Evolutionary conservation across 2,113 vertebrate genomes (phyloP).

Genomic region (Chunga burmeisteri): DNA sequence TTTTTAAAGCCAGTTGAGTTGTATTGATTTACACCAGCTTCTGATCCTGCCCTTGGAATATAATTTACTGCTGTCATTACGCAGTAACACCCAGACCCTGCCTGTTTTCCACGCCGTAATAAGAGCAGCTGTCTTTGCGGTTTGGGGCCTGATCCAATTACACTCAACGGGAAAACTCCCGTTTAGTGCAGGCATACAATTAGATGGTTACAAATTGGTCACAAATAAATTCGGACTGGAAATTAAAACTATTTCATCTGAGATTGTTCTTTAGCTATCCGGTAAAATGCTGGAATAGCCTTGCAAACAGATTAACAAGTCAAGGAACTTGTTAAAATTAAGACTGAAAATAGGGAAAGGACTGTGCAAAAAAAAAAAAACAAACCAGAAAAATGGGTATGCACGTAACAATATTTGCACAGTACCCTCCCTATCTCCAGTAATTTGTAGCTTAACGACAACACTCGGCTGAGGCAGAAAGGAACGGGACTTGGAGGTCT

Average conservation of each 20-base stretch:
- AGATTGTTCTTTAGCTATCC: constrained; percentile 25
- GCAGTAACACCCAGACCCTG: constrained; percentile 33
- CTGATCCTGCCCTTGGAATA: constrained; percentile 61
- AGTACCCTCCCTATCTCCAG: background rate
- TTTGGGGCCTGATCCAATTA: constrained; percentile 65
- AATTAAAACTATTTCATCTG: constrained; percentile 55
- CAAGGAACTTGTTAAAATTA: background rate
- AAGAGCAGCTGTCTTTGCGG: constrained; percentile 57
- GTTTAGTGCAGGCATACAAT: constrained; percentile 42
- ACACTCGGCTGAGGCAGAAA: background rate
- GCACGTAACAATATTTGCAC: background rate
- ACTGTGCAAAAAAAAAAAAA: background rate
- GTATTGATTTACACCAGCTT: constrained; percentile 61
- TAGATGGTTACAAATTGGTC: constrained; percentile 58
- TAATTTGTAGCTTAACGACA: background rate
- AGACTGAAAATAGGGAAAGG: background rate
- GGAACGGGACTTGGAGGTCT: background rate
- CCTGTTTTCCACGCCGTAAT: constrained; percentile 30
- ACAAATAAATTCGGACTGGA: constrained; percentile 67
- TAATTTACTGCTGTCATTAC: constrained; percentile 63
- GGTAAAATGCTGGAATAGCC: background rate
- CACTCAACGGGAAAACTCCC: constrained; percentile 48
- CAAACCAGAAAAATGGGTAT: background rate
- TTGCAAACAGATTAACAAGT: constrained; percentile 6
- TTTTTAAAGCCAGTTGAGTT: constrained; percentile 44